A percentile compares a stretch with the other conserved stretches of the same genome.
phyloP scores from a whole-genome alignment of 92 coral and sea anemone species.

The Virgularia gustaviana region DNA sequence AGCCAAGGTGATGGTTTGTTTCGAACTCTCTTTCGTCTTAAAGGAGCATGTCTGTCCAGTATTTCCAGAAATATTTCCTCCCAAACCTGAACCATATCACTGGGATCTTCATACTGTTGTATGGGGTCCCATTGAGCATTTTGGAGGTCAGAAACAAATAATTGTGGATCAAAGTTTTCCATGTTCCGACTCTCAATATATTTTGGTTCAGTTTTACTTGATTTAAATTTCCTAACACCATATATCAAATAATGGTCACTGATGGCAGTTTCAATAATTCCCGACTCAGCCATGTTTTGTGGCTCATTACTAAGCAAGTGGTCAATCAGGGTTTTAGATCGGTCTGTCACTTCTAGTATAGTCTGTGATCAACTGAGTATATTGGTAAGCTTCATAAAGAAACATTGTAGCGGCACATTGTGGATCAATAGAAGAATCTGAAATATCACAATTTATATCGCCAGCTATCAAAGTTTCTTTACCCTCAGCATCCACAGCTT shows the following conservation, averaged over 20 bases:
- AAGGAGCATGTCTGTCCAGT: too few relatives aligned
- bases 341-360: constrained; percentile 29
- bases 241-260: constrained; percentile 40
- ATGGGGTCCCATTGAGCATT: constrained; percentile 27
- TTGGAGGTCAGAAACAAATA: constrained; percentile 11
- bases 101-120: too few relatives aligned
- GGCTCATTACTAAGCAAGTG: constrained; percentile 27
- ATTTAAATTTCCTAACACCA: constrained; percentile 24
- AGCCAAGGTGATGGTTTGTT: too few relatives aligned
- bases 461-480: constrained; percentile 27
- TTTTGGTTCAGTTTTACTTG: neutral
- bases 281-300: constrained; percentile 34
- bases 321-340: constrained; percentile 34
- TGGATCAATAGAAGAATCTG: constrained; percentile 11
- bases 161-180: constrained; percentile 7
- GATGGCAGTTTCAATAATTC: constrained; percentile 27
- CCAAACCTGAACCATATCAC: too few relatives aligned
- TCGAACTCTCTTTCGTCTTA: too few relatives aligned
- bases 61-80: too few relatives aligned
- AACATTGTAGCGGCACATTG: constrained; percentile 7
- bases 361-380: constrained; percentile 7
- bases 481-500: constrained; percentile 28
- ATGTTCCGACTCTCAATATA: constrained; percentile 23
- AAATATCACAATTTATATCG: constrained; percentile 34
- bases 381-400: constrained; percentile 22